Evolutionary conservation across 2,888 invertebrate genomes (phyloP).

Genomic region (Harpagoxenus sublaevis): DNA sequence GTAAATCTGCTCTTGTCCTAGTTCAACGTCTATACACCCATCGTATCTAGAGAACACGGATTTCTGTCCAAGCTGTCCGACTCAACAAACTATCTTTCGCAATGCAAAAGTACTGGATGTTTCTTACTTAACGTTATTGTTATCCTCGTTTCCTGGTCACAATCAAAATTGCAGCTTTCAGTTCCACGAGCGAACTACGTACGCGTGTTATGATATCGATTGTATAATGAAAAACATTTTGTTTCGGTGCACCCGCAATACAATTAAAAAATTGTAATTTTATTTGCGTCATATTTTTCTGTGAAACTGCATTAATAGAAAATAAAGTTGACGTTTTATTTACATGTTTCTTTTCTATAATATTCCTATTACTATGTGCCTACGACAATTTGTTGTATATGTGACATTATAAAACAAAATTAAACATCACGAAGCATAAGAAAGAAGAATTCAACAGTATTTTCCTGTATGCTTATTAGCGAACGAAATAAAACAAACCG

Average conservation of each 20-base stretch:
- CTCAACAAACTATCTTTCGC: conserved; percentile 31
- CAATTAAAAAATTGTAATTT: conserved; percentile 4
- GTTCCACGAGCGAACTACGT: not conserved
- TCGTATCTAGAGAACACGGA: conserved; percentile 11
- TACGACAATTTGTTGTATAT: not conserved
- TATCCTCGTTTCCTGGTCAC: not conserved
- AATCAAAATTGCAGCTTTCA: conserved; percentile 10
- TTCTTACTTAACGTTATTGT: conserved; percentile 22
- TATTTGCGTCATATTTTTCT: not conserved
- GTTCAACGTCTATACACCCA: conserved; percentile 30
- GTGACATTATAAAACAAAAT: conserved; percentile 3
- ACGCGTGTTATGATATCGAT: not conserved
- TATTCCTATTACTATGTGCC: not conserved
- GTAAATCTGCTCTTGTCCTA: conserved; percentile 33
- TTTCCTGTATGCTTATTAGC: not conserved
- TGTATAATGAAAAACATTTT: not conserved
- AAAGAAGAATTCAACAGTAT: not conserved
- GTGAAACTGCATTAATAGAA: not conserved
- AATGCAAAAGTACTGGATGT: conserved; percentile 25
- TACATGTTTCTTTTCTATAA: not conserved
- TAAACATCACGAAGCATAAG: not conserved
- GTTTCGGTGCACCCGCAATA: not conserved
- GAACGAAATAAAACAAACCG: not conserved
- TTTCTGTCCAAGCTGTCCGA: conserved; percentile 34
- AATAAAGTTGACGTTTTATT: not conserved